Conservation (phyloP, 1,140 invertebrate genomes). For the Drosophila ananassae region DNA sequence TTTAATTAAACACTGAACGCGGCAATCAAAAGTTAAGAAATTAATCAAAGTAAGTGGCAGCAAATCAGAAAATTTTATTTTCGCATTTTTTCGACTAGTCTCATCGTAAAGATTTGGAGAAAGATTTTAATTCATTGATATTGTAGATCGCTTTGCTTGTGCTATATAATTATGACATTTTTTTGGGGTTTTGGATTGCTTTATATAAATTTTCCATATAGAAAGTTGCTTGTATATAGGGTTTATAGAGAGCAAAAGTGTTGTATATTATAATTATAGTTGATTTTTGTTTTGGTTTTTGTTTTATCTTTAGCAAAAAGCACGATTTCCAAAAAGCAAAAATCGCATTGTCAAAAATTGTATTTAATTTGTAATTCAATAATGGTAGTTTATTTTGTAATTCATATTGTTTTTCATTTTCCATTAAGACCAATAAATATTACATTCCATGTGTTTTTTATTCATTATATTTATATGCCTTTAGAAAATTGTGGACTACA, state of each 20-base stretch:
- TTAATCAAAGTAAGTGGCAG: constrained; percentile 11
- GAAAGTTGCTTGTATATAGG: constrained; percentile 73
- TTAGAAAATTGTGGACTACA: constrained; percentile 77
- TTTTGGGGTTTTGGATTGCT: constrained; percentile 26
- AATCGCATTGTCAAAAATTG: constrained; percentile 79
- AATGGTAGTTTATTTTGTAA: constrained; percentile 55
- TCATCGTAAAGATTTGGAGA: constrained; percentile 16
- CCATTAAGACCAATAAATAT: constrained; percentile 58
- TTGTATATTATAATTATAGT: constrained; percentile 55
- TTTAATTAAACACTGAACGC: constrained; percentile 21
- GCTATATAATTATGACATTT: constrained; percentile 30
- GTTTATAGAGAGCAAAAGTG: constrained; percentile 74
- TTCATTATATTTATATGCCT: constrained; percentile 56
- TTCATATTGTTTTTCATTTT: constrained; percentile 30
- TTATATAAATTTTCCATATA: constrained; percentile 62
- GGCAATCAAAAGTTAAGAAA: constrained; percentile 12
- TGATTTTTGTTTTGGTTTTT: constrained; percentile 41
- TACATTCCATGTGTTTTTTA: constrained; percentile 19
- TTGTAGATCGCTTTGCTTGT: constrained; percentile 34
- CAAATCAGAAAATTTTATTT: constrained; percentile 21
- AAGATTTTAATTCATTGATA: constrained; percentile 23
- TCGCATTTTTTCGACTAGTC: neutral
- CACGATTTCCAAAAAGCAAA: constrained; percentile 80
- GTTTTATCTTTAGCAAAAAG: constrained; percentile 64
- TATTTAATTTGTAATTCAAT: constrained; percentile 75